A percentile compares a stretch with the other conserved stretches of the same genome.
Evolutionary conservation across 2,113 vertebrate genomes (phyloP).

Genomic region (Atrichornis clamosus): DNA sequence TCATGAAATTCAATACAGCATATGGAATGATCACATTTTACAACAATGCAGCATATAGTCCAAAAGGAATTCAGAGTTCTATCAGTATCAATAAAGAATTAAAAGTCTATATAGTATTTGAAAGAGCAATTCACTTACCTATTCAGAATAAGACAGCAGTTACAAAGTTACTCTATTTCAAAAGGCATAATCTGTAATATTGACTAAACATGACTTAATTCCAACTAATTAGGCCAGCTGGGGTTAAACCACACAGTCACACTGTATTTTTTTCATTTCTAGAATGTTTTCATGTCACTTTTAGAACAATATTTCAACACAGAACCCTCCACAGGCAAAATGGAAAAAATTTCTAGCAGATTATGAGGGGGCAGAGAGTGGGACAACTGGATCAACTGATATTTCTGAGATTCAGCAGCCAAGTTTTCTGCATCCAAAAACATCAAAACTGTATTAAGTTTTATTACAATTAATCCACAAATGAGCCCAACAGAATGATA

Average conservation of each 20-base stretch:
- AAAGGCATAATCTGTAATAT: not conserved
- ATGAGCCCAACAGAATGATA: slow-evolving; percentile 5
- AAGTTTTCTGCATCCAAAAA: not conserved
- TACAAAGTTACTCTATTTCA: not conserved
- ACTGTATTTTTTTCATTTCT: not conserved
- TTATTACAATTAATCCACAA: slow-evolving; percentile 17
- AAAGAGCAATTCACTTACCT: not conserved
- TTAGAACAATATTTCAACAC: not conserved
- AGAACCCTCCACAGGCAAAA: not conserved
- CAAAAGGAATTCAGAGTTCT: not conserved
- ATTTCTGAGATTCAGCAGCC: slow-evolving; percentile 13
- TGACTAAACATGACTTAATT: not conserved
- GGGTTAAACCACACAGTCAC: not conserved
- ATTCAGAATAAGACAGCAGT: not conserved
- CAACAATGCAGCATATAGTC: not conserved
- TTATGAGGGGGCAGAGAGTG: fast-evolving
- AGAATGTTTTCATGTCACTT: not conserved
- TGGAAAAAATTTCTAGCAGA: not conserved
- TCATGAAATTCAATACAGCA: not conserved
- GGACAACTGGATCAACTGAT: not conserved
- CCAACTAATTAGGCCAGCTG: not conserved
- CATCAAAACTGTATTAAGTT: not conserved
- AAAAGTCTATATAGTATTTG: not conserved
- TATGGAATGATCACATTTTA: not conserved
- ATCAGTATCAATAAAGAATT: not conserved